Base-by-base conservation (phyloP, 2,113 vertebrate genomes). In the Apus apus region DNA sequence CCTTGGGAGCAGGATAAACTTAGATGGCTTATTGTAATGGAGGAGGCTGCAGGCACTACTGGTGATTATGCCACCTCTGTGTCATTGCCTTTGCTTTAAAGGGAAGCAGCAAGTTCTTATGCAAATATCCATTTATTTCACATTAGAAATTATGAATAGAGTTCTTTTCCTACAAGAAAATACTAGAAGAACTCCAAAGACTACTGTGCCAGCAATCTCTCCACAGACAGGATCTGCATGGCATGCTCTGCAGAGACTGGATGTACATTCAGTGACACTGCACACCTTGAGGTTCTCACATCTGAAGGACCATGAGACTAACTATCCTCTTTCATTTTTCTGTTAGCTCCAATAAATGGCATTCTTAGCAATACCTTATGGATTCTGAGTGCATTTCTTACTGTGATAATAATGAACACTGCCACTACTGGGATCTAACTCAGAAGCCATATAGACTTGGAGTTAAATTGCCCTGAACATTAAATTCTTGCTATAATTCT, bases 151-250 rank as follows among this genome's bases (percentile, higher is more conserved):
- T 5, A 61, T 13, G 43, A 84, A 84, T 2, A 76, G n/a, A 51
- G 29, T 14, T 15, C 5, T 34, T 56, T 81, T 91, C 30, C 16
- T 71, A 34, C 32, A 71, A 46, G 30, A 82, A 81, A 64, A 64
- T 10, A 50, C 13, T 16, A 27, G 25, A 87, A 79, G 27, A 75
- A 26, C 11, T 71, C 34, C 34, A n/a, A 71, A 54, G 36, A 50
- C 11, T 64, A 21, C 21, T 70, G 1, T 32, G 22, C 8, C 17
- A 6, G 9, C 1, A 1, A 38, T 4, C 15, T 71, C 46, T 21
- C 26, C 26, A 30, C 6, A 22, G 21, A n/a, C 9, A 76, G 34
- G 51, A 48, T 54, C 38, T 29, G 18, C 19, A 67, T 4, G 1
- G 2, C 1, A 6, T 68, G 16, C 17, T 67, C 20, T 51, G 48